Evolutionary conservation across 2,797 vertebrate species (phyloP), one percentile per base, ranked within the genome.

Genomic region (Cichlasoma orientale): DNA sequence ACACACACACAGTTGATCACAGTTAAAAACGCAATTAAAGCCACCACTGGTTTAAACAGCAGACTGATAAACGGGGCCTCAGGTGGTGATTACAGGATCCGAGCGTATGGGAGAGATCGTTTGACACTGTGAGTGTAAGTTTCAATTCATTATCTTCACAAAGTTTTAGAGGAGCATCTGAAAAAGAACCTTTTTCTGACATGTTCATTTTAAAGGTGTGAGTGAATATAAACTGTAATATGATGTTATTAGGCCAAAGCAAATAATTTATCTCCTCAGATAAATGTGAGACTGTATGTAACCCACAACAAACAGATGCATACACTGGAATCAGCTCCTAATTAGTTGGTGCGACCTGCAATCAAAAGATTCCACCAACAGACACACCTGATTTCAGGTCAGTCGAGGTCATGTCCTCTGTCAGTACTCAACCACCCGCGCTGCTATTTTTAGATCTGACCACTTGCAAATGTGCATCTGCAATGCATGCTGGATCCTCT

Each of bases 11-110:
- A 52, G 38, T 52, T 2, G 1, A n/a, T 66, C 54, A 10, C 36
- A 54, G 56, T 23, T 9, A 69, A 73, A 74, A 86, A 86, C 83
- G 50, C 72, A 50, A 77, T 82, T 68, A 70, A 75, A 83, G 44
- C 41, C 70, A 74, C 16, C 5, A 18, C 31, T 77, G 78, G 84
- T 80, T 84, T 75, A 75, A 82, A 80, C 68, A 53, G 21, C 14
- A 38, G 47, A 66, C 47, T 82, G 59, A 79, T 61, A 77, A 77
- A 83, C 44, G 44, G 25, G 71, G 31, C 50, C 69, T 77, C 56
- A 19, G 61, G 56, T 74, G 36, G 58, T 78, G 82, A 72, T 82
- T 78, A 70, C 14, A 38, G 55, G 55, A 77, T 74, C 41, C 12
- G 29, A 61, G 61, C 50, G 70, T 31, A 29, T 2, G 53, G 29